These are phyloP conservation scores for Nematopogon swammerdamellus DNA, from an alignment of 2,888 invertebrate species.

Conservation along the genomic window DNA sequence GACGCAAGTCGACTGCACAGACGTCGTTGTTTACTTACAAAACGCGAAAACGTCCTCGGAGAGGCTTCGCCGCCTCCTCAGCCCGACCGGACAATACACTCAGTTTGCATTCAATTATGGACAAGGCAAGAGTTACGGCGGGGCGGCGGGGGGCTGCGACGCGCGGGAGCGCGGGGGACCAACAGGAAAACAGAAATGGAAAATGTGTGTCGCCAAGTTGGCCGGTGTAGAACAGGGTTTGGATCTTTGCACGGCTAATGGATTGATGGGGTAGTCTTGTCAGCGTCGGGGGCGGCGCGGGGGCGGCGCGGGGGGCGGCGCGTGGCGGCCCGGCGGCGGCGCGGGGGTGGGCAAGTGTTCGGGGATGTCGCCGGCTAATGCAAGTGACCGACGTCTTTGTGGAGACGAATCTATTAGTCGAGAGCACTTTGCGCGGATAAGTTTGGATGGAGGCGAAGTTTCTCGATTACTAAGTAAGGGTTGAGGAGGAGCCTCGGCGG, in stretches of 20 bases:
- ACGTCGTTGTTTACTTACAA: no score
- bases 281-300: neutral
- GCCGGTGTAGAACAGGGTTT: constrained; percentile 3
- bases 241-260: constrained; percentile 5
- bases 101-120: constrained; percentile 49
- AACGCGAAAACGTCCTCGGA: no score
- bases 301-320: neutral
- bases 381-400: neutral
- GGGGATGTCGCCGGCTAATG: neutral
- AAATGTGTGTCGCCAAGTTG: constrained; percentile 50
- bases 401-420: neutral
- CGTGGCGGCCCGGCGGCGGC: neutral
- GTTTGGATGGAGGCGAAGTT: neutral
- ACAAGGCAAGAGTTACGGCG: constrained; percentile 24
- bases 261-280: constrained; percentile 4
- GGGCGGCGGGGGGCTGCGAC: constrained; percentile 1
- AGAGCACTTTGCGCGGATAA: neutral
- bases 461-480: neutral
- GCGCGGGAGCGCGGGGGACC: constrained; percentile 1
- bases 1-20: no score
- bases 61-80: constrained; percentile 8
- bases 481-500: neutral
- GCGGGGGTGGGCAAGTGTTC: neutral
- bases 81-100: constrained; percentile 31
- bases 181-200: constrained; percentile 30